phyloP scores from a whole-genome alignment of 2,113 vertebrate genomes.

The Tachuris rubrigastra region DNA sequence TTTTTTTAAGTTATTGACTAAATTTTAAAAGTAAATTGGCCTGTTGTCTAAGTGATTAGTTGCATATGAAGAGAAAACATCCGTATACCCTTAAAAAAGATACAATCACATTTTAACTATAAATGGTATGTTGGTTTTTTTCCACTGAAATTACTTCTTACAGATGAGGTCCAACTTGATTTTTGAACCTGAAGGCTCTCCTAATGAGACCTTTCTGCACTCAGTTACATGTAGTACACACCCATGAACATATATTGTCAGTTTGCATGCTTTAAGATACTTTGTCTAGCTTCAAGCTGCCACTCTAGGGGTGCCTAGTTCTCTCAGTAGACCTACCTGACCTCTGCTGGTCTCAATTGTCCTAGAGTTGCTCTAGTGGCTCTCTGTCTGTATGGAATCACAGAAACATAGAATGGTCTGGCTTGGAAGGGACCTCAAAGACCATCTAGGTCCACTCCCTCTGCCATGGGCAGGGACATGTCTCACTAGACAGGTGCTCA shows the following conservation, averaged over 20 bases:
- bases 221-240: not conserved
- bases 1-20: not conserved
- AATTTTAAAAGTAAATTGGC: not conserved
- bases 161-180: not conserved
- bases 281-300: not conserved
- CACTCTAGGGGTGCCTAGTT: not conserved
- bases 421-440: not conserved
- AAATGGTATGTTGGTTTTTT: rapidly evolving
- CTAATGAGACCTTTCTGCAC: not conserved
- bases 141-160: not conserved
- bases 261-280: not conserved
- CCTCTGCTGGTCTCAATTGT: not conserved
- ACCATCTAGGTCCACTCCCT: not conserved
- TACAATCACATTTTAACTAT: not conserved
- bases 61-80: not conserved
- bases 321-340: rapidly evolving
- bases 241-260: not conserved
- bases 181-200: not conserved
- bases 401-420: not conserved
- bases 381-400: not conserved
- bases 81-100: not conserved
- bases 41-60: not conserved
- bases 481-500: not conserved
- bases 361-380: not conserved
- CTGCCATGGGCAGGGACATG: not conserved